phyloP scores from a whole-genome alignment of 2,797 vertebrate genomes.

The Lutjanus campechanus region DNA sequence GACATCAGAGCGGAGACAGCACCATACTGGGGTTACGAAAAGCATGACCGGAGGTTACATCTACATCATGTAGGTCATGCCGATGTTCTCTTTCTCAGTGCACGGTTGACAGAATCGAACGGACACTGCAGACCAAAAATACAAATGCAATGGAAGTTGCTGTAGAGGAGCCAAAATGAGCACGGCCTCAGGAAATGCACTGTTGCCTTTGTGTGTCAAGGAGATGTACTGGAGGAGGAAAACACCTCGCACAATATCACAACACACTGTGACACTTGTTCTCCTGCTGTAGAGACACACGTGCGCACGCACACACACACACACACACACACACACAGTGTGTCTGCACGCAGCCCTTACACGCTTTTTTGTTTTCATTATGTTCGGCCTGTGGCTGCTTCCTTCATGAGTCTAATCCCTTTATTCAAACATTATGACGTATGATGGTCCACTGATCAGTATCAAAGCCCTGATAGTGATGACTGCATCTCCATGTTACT shows the following conservation, averaged over 20 bases:
- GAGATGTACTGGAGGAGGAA: constrained; percentile 43
- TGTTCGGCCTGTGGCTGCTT: constrained; percentile 24
- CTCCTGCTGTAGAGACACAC: neutral
- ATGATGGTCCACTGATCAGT: constrained; percentile 58
- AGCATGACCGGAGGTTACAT: constrained; percentile 70
- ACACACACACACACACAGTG: constrained; percentile 14
- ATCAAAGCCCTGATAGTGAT: constrained; percentile 52
- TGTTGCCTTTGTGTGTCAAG: constrained; percentile 52
- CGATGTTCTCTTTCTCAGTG: constrained; percentile 66
- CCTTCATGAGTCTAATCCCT: constrained; percentile 66
- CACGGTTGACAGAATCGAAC: constrained; percentile 62
- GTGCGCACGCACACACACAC: constrained; percentile 13
- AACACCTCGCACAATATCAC: constrained; percentile 47
- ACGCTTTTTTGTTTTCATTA: constrained; percentile 44
- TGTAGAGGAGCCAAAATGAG: constrained; percentile 52
- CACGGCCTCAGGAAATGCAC: constrained; percentile 43
- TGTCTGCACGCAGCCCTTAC: constrained; percentile 6
- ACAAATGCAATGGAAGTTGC: constrained; percentile 43
- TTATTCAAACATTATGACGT: constrained; percentile 61
- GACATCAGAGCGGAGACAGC: constrained; percentile 71
- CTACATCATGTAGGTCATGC: constrained; percentile 64
- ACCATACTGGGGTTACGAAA: constrained; percentile 55
- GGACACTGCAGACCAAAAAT: constrained; percentile 66
- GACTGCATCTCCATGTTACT: constrained; percentile 51
- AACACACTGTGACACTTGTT: constrained; percentile 34